Evolutionary conservation across 1,140 invertebrate species (phyloP).

Genomic region (Centruroides vittatus): DNA sequence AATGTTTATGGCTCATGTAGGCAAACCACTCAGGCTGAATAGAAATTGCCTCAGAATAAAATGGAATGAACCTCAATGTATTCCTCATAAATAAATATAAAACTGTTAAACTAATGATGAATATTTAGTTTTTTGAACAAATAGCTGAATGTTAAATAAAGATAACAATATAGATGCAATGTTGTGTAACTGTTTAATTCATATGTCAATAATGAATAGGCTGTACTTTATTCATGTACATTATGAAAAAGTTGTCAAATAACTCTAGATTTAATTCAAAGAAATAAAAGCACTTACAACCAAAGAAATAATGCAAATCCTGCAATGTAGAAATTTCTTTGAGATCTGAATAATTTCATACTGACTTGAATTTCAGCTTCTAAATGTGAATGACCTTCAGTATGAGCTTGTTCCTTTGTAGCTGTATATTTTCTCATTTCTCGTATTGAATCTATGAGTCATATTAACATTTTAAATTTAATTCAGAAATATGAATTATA

Average conservation of each 20-base stretch:
- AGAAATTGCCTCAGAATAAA: too few species aligned
- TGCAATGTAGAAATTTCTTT: slow-evolving; percentile 96
- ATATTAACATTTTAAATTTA: background rate
- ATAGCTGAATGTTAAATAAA: too few species aligned
- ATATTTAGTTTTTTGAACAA: too few species aligned
- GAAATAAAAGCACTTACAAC: slow-evolving; percentile 27
- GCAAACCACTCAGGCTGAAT: too few species aligned
- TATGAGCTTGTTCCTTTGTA: slow-evolving; percentile 33
- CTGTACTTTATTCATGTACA: slow-evolving; percentile 35
- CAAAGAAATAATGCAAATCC: slow-evolving; percentile 83
- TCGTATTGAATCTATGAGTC: slow-evolving; percentile 66
- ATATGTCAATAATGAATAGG: slow-evolving; percentile 45
- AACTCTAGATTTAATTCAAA: slow-evolving; percentile 55
- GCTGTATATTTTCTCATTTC: slow-evolving; percentile 80
- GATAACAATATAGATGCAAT: slow-evolving; percentile 39
- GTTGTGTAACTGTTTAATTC: slow-evolving; percentile 71
- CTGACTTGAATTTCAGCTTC: slow-evolving; percentile 80
- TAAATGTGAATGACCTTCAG: slow-evolving; percentile 43
- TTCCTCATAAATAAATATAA: too few species aligned
- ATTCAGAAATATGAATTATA: slow-evolving; percentile 7
- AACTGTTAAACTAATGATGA: too few species aligned
- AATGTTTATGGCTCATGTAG: too few species aligned
- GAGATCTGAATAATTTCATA: slow-evolving; percentile 91
- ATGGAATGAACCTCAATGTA: too few species aligned
- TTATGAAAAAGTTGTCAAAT: slow-evolving; percentile 92